Evolutionary conservation across 2,888 invertebrate genomes (phyloP), one percentile per base, ranked within the genome.

Genomic region (Tineola bisselliella): DNA sequence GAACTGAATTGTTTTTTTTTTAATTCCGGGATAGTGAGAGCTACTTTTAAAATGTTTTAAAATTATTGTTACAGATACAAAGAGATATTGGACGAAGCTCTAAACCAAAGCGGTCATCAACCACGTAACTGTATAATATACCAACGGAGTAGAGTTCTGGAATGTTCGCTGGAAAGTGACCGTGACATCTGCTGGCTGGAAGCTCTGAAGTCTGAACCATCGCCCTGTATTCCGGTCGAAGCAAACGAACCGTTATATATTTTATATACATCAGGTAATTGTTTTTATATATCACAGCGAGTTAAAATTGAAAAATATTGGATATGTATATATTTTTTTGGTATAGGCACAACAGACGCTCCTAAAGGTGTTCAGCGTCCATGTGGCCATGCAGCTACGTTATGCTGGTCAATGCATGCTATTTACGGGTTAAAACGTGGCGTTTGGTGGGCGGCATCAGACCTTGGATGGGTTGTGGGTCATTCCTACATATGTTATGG

Each of bases 401-500:
- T 98, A 4, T 91, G 93, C 71, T 97, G 96, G 93, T 90, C 93
- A 0, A 92, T 98, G 92, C 90, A 90, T 64, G 88, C 90, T 0
- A 89, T 97, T 52, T 98, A 97, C 70, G 96, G 94, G 0, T 87
- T 95, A 71, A 88, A 89, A 44, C 89, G 90, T 8, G 91, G 92
- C 11, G 95, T 96, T 17, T 97, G 97, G 92, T 98, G 97, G 96
- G 92, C 93, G 12, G 95, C 95, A 0, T 97, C 97, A 44, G 94
- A 94, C 71, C 88, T 94, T 61, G 96, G 96, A 11, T 96, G 96
- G 96, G 97, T 97, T 0, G 97, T 97, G 0, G 97, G 97, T 0
- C 97, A 96, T 73, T 97, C 96, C 0, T 98, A 96, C 76, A 97
- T 97, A 67, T 95, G 96, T 76, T 98, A 97, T 69, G 97, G 93